Conservation (phyloP, 64 coral and sea anemone genomes). For the Montipora foliosa region DNA sequence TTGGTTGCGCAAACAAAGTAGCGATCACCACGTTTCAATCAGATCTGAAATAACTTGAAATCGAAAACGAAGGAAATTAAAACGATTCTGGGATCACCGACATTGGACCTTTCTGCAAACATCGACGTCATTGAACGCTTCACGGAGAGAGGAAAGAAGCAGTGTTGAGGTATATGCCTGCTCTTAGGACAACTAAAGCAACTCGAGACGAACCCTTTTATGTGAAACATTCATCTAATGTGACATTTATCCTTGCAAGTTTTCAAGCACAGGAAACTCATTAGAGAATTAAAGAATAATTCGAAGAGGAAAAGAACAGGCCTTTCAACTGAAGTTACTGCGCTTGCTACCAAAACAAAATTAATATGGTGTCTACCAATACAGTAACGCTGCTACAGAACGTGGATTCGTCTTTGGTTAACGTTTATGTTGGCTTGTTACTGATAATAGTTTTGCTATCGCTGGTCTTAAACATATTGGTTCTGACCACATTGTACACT, state of each 20-base stretch:
- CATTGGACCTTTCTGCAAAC: neutral
- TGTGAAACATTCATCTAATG: neutral
- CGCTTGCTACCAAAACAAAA: neutral
- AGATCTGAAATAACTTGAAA: neutral
- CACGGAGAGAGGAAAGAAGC: too few species aligned
- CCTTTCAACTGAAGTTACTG: too few species aligned
- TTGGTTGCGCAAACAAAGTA: slow-evolving; percentile 41
- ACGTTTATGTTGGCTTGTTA: slow-evolving; percentile 8
- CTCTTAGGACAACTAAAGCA: neutral
- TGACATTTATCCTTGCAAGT: neutral
- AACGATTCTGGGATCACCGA: neutral
- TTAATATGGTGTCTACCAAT: neutral
- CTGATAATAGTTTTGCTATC: slow-evolving; percentile 11
- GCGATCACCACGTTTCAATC: slow-evolving; percentile 2
- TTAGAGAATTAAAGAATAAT: neutral
- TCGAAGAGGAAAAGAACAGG: neutral
- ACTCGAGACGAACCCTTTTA: neutral
- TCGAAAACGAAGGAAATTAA: neutral
- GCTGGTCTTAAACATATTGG: neutral
- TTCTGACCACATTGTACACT: slow-evolving; percentile 3
- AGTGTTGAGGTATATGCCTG: neutral
- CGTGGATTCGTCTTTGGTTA: neutral
- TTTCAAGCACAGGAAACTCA: neutral
- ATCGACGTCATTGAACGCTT: neutral
- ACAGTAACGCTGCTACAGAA: neutral